phyloP scores from a whole-genome alignment of 1,140 invertebrate genomes.

The Leptestheria dahalacensis region DNA sequence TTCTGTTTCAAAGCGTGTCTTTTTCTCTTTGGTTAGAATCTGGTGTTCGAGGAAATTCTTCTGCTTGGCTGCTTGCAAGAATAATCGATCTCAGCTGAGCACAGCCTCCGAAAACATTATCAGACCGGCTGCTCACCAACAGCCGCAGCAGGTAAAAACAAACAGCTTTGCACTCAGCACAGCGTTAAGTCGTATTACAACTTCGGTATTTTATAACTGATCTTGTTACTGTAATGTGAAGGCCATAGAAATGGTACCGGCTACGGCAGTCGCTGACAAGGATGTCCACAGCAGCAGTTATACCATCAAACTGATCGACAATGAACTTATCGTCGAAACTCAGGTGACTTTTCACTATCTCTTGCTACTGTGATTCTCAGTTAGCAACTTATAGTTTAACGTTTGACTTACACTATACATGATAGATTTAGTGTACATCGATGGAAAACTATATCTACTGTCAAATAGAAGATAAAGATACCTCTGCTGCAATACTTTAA shows the following conservation, averaged over 20 bases:
- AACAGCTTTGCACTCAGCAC: not conserved
- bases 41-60: not conserved
- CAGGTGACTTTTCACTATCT: conserved; percentile 8
- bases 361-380: not conserved
- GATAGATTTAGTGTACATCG: too few species aligned
- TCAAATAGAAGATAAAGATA: too few species aligned
- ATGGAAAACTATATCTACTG: too few species aligned
- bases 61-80: not conserved
- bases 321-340: conserved; percentile 14
- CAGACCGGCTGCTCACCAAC: not conserved
- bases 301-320: conserved; percentile 13
- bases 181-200: too few species aligned
- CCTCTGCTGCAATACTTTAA: too few species aligned
- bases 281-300: not conserved
- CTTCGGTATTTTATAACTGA: too few species aligned
- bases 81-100: not conserved
- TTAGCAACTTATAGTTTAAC: too few species aligned
- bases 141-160: not conserved
- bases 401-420: too few species aligned
- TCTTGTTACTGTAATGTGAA: not conserved
- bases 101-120: not conserved
- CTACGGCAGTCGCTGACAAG: not conserved
- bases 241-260: not conserved
- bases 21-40: too few species aligned
- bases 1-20: too few species aligned